phyloP scores from a whole-genome alignment of 1,140 invertebrate species.

The Maconellicoccus hirsutus region DNA sequence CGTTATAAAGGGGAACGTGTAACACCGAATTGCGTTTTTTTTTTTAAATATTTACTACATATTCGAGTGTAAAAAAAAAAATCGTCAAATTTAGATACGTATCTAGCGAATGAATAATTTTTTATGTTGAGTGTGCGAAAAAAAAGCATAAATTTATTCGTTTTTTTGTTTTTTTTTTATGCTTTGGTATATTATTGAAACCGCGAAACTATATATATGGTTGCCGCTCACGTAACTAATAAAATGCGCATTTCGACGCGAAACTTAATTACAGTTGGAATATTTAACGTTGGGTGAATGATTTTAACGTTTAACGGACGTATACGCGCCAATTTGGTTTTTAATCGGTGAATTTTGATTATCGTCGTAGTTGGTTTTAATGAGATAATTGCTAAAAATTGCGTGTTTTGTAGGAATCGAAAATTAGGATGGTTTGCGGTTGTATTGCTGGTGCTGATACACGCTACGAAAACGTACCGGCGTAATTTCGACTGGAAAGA shows the following conservation, averaged over 20 bases:
- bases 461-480: conserved; percentile 67
- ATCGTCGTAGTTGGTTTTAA: not conserved
- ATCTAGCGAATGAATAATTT: not conserved
- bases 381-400: conserved; percentile 27
- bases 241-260: not conserved
- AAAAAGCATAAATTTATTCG: no score
- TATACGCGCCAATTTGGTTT: conserved; percentile 37
- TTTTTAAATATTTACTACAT: no score
- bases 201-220: not conserved
- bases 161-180: no score
- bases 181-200: not conserved
- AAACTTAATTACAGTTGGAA: not conserved
- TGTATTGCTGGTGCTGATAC: conserved; percentile 55
- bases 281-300: not conserved
- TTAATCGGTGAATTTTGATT: conserved; percentile 30
- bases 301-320: conserved; percentile 29
- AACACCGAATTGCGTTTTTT: not conserved
- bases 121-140: not conserved
- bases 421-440: conserved; percentile 45
- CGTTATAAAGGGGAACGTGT: not conserved
- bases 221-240: not conserved
- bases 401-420: conserved; percentile 8
- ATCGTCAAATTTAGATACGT: not conserved
- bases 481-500: conserved; percentile 86
- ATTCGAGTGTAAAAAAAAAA: not conserved